Conservation (phyloP, 2,888 invertebrate genomes). For the Caenorhabditis macrosperma region DNA sequence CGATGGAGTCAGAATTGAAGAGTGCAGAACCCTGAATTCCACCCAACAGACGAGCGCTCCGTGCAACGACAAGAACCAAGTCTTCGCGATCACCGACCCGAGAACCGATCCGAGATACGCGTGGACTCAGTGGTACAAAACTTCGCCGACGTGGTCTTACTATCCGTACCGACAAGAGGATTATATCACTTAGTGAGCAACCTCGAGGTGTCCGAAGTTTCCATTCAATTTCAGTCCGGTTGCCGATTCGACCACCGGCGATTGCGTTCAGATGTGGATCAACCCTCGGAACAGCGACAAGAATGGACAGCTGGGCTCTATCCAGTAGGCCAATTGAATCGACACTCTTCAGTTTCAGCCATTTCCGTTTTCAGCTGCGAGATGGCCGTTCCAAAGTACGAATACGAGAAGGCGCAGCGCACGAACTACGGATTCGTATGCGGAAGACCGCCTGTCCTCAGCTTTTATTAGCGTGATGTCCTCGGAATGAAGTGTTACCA, state of each 20-base stretch:
- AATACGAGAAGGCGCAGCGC: slow-evolving; percentile 28
- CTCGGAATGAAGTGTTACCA: background rate
- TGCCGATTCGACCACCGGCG: slow-evolving; percentile 22
- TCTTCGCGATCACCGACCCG: slow-evolving; percentile 34
- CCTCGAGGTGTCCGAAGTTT: background rate
- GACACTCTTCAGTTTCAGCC: background rate
- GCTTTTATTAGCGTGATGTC: slow-evolving; percentile 27
- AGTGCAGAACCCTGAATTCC: slow-evolving; percentile 38
- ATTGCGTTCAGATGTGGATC: slow-evolving; percentile 36
- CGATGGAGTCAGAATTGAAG: slow-evolving; percentile 34
- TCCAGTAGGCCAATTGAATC: slow-evolving; percentile 8
- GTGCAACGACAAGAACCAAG: slow-evolving; percentile 41
- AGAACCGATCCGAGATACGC: slow-evolving; percentile 44
- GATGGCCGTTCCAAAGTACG: slow-evolving; percentile 33
- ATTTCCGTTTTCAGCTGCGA: slow-evolving; percentile 33
- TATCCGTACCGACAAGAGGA: slow-evolving; percentile 35
- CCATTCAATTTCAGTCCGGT: slow-evolving; percentile 9
- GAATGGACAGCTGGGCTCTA: slow-evolving; percentile 43
- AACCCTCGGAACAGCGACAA: slow-evolving; percentile 17
- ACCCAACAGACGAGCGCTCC: slow-evolving; percentile 17
- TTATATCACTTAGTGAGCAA: slow-evolving; percentile 32
- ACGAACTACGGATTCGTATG: slow-evolving; percentile 46
- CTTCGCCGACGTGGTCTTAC: slow-evolving; percentile 40
- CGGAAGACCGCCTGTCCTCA: slow-evolving; percentile 40
- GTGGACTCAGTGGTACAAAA: slow-evolving; percentile 44